A percentile compares a stretch with the other conserved stretches of the same genome.
Evolutionary conservation across 2,113 vertebrate species (phyloP).

Genomic region (Chloebia gouldiae): DNA sequence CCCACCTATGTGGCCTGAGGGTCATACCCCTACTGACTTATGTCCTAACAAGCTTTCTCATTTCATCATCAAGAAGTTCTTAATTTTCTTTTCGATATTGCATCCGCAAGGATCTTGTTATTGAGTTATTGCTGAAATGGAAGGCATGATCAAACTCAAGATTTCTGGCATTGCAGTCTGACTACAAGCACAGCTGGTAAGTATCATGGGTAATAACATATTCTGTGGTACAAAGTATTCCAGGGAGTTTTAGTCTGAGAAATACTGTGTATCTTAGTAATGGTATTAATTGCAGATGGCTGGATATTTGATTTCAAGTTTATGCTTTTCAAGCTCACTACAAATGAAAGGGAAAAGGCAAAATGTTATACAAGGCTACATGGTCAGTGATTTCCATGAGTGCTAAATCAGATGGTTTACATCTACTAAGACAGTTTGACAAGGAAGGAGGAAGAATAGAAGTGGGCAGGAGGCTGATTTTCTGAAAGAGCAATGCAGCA

Average conservation of each 20-base stretch:
- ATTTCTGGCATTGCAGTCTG: neutral
- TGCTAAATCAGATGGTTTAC: neutral
- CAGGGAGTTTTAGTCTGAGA: neutral
- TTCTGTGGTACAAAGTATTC: neutral
- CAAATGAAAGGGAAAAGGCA: neutral
- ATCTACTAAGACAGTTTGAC: neutral
- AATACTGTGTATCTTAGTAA: neutral
- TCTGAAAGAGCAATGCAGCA: neutral
- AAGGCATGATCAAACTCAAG: neutral
- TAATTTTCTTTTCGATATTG: neutral
- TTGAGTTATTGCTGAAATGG: neutral
- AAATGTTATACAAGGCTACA: neutral
- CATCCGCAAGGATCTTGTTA: neutral
- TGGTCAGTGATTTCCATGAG: neutral
- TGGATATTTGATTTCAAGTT: neutral
- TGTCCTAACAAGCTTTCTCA: neutral
- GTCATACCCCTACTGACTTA: neutral
- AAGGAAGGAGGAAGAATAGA: neutral
- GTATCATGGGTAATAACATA: neutral
- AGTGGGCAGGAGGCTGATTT: neutral
- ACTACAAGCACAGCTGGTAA: neutral
- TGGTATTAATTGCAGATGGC: neutral
- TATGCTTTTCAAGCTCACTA: neutral
- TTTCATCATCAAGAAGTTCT: neutral
- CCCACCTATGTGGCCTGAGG: constrained; percentile 1